Percentiles rank a stretch among this genome's conserved stretches.
phyloP scores from a whole-genome alignment of 1,140 invertebrate species.

The Dolichoris vasculosae region DNA sequence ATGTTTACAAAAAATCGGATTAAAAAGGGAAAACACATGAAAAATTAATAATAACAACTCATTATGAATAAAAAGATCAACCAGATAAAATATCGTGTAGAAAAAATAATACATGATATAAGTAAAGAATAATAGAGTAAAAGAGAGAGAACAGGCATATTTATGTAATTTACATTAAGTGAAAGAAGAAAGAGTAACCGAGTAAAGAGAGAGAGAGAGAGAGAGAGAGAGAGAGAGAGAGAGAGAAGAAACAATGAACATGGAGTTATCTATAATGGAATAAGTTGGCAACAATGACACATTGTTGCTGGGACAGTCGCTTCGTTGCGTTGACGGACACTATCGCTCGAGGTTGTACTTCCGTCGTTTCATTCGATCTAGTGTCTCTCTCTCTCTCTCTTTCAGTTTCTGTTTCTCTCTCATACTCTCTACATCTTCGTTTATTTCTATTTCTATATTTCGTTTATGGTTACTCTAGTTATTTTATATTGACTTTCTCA shows the following conservation, averaged over 20 bases:
- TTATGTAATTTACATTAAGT: not conserved
- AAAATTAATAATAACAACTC: not conserved
- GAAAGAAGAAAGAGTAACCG: not conserved
- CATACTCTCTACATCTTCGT: not conserved
- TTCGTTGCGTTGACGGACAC: constrained; percentile 73
- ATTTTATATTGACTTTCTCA: not conserved
- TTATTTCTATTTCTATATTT: not conserved
- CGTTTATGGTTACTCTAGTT: not conserved
- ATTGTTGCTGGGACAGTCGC: constrained; percentile 72
- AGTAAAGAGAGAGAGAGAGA: not conserved
- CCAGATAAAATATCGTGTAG: not conserved
- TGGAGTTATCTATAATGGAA: constrained; percentile 75
- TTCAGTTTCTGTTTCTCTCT: constrained; percentile 29
- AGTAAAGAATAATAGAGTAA: constrained; percentile 2
- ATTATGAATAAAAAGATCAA: not conserved
- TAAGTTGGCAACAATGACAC: constrained; percentile 75
- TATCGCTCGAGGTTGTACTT: constrained; percentile 74
- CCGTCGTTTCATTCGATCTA: constrained; percentile 62
- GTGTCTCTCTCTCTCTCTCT: constrained; percentile 36
- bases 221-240: constrained; percentile 10
- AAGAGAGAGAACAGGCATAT: constrained; percentile 1
- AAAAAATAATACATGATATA: not conserved
- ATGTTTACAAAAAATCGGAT: not conserved
- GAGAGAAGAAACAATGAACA: constrained; percentile 68
- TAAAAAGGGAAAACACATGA: not conserved